Evolutionary conservation across 2,797 vertebrate genomes (phyloP).

Genomic region (Acridotheres tristis): DNA sequence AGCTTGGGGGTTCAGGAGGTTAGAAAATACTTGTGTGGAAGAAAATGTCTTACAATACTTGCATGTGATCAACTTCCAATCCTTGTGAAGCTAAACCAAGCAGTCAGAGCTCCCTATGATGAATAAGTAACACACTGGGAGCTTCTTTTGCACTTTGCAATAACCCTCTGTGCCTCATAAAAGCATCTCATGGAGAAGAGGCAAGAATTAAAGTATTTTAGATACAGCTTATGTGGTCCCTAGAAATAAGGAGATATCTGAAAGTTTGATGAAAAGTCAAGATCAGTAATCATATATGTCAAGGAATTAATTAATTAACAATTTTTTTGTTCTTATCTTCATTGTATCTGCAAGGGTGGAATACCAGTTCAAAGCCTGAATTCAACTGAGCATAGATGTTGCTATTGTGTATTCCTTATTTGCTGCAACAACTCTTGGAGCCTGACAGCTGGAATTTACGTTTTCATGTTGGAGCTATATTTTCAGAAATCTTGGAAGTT

Average conservation of each 20-base stretch:
- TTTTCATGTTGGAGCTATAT: background rate
- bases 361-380: background rate
- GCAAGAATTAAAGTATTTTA: background rate
- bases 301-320: background rate
- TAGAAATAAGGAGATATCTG: background rate
- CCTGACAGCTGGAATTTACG: background rate
- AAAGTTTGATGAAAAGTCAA: background rate
- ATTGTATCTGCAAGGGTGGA: background rate
- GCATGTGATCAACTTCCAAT: background rate
- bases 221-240: background rate
- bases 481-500: constrained; percentile 22
- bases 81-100: background rate
- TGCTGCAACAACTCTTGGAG: background rate
- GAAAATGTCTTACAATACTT: background rate
- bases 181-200: background rate
- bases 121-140: background rate
- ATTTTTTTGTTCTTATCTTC: background rate
- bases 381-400: background rate
- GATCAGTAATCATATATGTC: background rate
- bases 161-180: background rate
- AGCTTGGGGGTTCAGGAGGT: background rate
- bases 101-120: background rate
- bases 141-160: background rate
- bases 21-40: background rate
- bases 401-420: background rate